Evolutionary conservation across 2,113 vertebrate species (phyloP), one percentile per base, ranked within the genome.

Genomic region (Pluvianellus socialis): DNA sequence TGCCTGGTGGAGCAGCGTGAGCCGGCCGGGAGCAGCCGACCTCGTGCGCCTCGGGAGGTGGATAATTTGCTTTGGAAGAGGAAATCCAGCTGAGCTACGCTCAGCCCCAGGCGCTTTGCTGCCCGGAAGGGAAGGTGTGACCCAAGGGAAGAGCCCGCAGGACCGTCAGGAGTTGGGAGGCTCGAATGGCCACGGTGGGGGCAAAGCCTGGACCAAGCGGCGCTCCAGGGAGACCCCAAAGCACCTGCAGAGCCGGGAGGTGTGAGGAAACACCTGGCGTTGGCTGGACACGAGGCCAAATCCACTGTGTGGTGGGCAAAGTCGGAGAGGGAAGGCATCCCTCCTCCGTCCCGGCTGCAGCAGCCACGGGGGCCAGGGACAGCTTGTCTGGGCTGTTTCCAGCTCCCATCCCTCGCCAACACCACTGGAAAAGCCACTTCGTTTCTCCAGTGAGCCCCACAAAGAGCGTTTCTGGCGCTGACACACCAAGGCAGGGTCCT

Each of bases 331-430:
- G 40, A 82, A 50, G 59, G 26, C 2, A 2, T 44, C 19, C 32
- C 42, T 66, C 18, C 44, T 30, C 42, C 0, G 0, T 50, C 58
- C 38, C 0, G 5, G 38, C 14, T 2, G 0, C 20, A 52, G 55
- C 16, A 71, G 55, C 30, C 42, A 4, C 12, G 38, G 45, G 61
- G 30, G 18, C 38, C 33, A 7, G 56, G 0, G 14, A 5, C 15
- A 10, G 44, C 9, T 4, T 0, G 38, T 4, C 62, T 26, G 74
- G 62, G 53, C 40, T 4, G 0, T 5, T 86, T 66, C 83, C 83
- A 92, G 14, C 45, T 23, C 22, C 45, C 44, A 44, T 68, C 49
- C 77, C 52, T 56, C n/a, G 38, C 61, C 80, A 4, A 59, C 1
- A 8, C 45, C 91, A 38, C 70, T 76, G 20, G 62, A 62, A 94